phyloP scores from a whole-genome alignment of 2,113 vertebrate genomes.

The Pelusios castaneus region DNA sequence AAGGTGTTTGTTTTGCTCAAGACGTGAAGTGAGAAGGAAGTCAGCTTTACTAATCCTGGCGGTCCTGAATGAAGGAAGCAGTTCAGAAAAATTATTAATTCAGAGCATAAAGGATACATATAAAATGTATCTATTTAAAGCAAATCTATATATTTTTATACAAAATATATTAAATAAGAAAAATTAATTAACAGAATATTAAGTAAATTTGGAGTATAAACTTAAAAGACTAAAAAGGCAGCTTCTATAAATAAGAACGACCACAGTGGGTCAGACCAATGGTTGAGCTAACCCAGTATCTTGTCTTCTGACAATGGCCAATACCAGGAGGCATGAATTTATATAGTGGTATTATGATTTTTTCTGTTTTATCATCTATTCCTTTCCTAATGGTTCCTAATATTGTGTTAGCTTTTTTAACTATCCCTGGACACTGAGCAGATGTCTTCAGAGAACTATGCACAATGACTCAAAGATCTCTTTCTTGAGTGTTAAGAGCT shows the following conservation, averaged over 20 bases:
- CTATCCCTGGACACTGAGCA: neutral
- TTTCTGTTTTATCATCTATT: neutral
- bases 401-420: neutral
- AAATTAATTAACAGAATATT: neutral
- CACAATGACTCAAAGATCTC: neutral
- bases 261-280: neutral
- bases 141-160: neutral
- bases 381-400: neutral
- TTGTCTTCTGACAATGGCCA: neutral
- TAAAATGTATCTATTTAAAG: neutral
- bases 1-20: slow-evolving; percentile 88
- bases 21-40: slow-evolving; percentile 84
- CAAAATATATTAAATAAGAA: neutral
- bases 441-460: neutral
- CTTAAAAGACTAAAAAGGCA: neutral
- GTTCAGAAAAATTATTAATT: slow-evolving; percentile 29
- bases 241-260: neutral
- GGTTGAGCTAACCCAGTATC: neutral
- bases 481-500: neutral
- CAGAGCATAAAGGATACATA: neutral
- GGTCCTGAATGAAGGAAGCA: slow-evolving; percentile 70
- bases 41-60: slow-evolving; percentile 76
- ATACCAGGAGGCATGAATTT: neutral
- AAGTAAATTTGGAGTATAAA: neutral
- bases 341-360: neutral